Evolutionary conservation across 2,113 vertebrate genomes (phyloP).

Genomic region (Silurus glanis): DNA sequence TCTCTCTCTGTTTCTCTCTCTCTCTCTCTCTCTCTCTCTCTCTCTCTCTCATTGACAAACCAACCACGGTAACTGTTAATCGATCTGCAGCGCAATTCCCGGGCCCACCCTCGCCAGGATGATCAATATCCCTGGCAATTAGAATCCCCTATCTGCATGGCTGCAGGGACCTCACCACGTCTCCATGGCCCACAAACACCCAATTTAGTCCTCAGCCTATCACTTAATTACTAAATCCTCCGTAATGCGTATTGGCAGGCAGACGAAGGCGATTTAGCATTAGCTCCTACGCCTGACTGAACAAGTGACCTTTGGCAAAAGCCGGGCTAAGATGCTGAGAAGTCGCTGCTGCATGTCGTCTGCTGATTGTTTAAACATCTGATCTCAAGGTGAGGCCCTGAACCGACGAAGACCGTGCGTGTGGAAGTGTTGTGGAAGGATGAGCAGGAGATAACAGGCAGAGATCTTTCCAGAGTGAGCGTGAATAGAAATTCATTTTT

Average conservation of each 20-base stretch:
- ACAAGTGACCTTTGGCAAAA: constrained; percentile 75
- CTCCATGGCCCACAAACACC: constrained; percentile 77
- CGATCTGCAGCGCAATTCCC: constrained; percentile 75
- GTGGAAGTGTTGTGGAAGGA: background rate
- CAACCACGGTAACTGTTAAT: constrained; percentile 78
- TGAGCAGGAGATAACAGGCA: background rate
- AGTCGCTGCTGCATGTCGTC: constrained; percentile 48
- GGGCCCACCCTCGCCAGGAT: constrained; percentile 64
- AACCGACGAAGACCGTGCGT: constrained; percentile 49
- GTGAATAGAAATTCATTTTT: background rate
- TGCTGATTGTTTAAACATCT: constrained; percentile 72
- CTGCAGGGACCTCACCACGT: constrained; percentile 73
- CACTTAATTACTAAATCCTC: constrained; percentile 83
- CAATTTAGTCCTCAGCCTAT: constrained; percentile 82
- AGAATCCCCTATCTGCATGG: constrained; percentile 83
- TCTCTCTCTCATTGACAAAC: constrained; percentile 64
- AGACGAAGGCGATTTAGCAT: constrained; percentile 60
- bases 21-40: constrained; percentile 11
- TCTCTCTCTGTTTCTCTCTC: constrained; percentile 60
- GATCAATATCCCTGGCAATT: constrained; percentile 84
- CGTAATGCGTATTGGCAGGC: constrained; percentile 82
- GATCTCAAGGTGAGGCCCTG: constrained; percentile 63
- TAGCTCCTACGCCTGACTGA: constrained; percentile 65
- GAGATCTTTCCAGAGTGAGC: background rate
- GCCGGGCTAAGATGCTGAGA: constrained; percentile 67